Base-by-base conservation (phyloP, 2,797 vertebrate genomes). In the Decapterus maruadsi region DNA sequence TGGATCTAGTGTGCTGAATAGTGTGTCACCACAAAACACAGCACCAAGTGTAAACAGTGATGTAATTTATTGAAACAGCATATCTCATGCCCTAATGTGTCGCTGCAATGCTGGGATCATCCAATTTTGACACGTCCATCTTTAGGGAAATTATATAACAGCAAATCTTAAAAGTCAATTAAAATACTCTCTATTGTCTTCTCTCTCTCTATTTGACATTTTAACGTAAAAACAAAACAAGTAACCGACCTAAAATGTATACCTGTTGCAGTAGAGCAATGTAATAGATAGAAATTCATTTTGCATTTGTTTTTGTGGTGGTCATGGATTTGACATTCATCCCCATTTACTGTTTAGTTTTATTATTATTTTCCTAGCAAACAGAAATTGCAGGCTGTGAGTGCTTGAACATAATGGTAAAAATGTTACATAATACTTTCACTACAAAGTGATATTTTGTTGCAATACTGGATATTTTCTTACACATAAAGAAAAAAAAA, bases 11-110 rank as follows among this genome's bases (percentile, higher is more conserved):
- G 16, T 12, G 48, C 56, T 54, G 10, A 54, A 45, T 68, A 61
- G 8, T 50, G 54, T 34, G 60, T 22, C 26, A 26, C 58, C 54
- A 10, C 48, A 67, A 53, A 64, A 17, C 14, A 72, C 62, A 67
- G n/a, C 4, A 19, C 14, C 29, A 42, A 54, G 29, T 61, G 55
- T 43, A 55, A 55, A 56, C 29, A 16, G 4, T 59, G 2, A 10
- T 42, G 40, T 36, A 36, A 36, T 36, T 36, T 36, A 36, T 36
- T 9, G 36, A 7, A 9, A 38, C 36, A 29, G 22, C 12, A 51
- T 55, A 53, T 48, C 10, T 16, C 20, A 13, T 45, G 36, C 34
- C 34, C 8, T 36, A 8, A 34, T 7, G 31, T 34, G 31, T 34
- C 31, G 31, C 31, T 34, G 31, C 31, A 34, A 34, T 34, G 31